These are phyloP conservation scores for Apis mellifera DNA, from an alignment of 1,140 invertebrate genomes.

Conservation along the genomic window Amel_HAv3.1 CM009941.2:10787501-10788000, in stretches of 20 bases:
- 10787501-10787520: neutral
- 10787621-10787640: slow-evolving; percentile 75
- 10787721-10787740: too few relatives aligned
- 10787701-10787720: slow-evolving; percentile 10
- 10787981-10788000: neutral
- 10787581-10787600: slow-evolving; percentile 74
- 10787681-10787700: slow-evolving; percentile 50
- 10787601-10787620: slow-evolving; percentile 78
- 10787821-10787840: too few relatives aligned
- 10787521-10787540: slow-evolving; percentile 19
- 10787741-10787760: neutral
- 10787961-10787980: neutral
- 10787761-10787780: neutral
- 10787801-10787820: too few relatives aligned
- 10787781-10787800: too few relatives aligned
- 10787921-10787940: neutral
- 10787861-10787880: too few relatives aligned
- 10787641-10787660: slow-evolving; percentile 78
- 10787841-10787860: too few relatives aligned
- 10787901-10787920: too few relatives aligned
- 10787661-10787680: slow-evolving; percentile 65
- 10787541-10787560: slow-evolving; percentile 73
- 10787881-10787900: too few relatives aligned
- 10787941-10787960: neutral
- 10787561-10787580: slow-evolving; percentile 71